These are phyloP conservation scores for Clarias batrachus DNA, from an alignment of 2,113 vertebrate species.

Conservation along the genomic window DNA sequence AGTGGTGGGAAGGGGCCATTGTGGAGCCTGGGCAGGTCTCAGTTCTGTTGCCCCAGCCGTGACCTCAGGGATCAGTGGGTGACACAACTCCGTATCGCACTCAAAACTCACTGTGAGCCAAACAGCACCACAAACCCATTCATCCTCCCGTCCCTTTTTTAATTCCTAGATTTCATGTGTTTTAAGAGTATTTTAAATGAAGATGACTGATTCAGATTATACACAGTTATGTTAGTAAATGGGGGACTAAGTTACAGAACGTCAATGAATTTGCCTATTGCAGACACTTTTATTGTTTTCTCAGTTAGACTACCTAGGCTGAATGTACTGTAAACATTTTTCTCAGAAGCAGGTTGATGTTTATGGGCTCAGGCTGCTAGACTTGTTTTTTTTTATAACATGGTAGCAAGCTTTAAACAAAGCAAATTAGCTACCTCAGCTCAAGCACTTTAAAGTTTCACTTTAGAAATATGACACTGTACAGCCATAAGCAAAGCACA, in stretches of 20 bases:
- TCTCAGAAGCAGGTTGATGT: not conserved
- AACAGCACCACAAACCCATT: not conserved
- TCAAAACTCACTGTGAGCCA: slow-evolving; percentile 71
- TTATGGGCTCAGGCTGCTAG: not conserved
- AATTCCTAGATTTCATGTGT: not conserved
- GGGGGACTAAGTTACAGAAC: not conserved
- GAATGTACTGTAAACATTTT: not conserved
- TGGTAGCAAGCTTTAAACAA: not conserved
- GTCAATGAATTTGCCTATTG: not conserved
- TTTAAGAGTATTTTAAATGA: not conserved
- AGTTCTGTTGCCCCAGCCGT: slow-evolving; percentile 73
- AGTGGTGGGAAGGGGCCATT: slow-evolving; percentile 60
- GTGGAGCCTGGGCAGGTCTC: slow-evolving; percentile 72
- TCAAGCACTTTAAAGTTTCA: not conserved
- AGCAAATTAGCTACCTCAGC: not conserved
- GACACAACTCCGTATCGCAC: slow-evolving; percentile 61
- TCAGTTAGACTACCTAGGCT: not conserved
- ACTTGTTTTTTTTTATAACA: not conserved
- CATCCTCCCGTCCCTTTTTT: not conserved
- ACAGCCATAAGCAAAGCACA: not conserved
- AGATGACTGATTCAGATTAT: not conserved
- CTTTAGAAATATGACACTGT: not conserved
- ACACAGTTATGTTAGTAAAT: not conserved
- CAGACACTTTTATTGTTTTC: not conserved
- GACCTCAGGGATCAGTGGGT: slow-evolving; percentile 75